Base-by-base conservation (phyloP, 2,113 vertebrate species). In the Pao palembangensis region DNA sequence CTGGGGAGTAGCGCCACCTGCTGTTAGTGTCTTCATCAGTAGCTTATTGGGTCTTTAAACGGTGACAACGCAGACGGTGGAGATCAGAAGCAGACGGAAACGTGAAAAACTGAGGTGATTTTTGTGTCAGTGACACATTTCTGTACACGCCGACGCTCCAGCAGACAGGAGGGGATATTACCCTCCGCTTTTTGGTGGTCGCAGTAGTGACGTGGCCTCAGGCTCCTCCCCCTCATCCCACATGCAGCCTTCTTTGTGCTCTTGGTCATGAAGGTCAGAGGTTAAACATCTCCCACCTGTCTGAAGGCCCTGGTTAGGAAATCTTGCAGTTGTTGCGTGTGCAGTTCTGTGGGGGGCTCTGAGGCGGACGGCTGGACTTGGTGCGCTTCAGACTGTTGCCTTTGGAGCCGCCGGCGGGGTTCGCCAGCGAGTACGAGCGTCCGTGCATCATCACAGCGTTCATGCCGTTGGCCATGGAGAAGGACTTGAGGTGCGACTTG, bases 381-480 rank as follows among this genome's bases (percentile, higher is more conserved):
- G 96, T 94, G 57, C 96, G 92, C 85, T 98, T 98, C 59, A 99
- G 79, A 83, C 96, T 98, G 91, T 94, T 98, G 25, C 95, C 95
- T 81, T 99, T 99, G 90, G 92, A 93, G 79, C 93, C 88, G 0
- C 93, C 93, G 0, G 92, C 90, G 0, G 94, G 90, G 52, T 93
- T 93, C 70, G 95, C 96, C 83, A 99, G 74, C 0, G 96, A 98
- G 67, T 99, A 99, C 0, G 97, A 99, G 56, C 97, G 96, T 72
- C 97, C 97, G 0, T 99, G 97, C 97, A 99, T 99, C 96, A 98
- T 98, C 80, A 99, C 96, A 0, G 97, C 97, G 0, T 99, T 99
- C 97, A 99, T 98, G 53, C 97, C 96, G 0, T 98, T 99, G 85
- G 97, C 97, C 97, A 99, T 98, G 4, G 96, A 98, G 91, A 99